Evolutionary conservation across 2,797 vertebrate species (phyloP), one percentile per base, ranked within the genome.

Genomic region (Telmatherina bonti): DNA sequence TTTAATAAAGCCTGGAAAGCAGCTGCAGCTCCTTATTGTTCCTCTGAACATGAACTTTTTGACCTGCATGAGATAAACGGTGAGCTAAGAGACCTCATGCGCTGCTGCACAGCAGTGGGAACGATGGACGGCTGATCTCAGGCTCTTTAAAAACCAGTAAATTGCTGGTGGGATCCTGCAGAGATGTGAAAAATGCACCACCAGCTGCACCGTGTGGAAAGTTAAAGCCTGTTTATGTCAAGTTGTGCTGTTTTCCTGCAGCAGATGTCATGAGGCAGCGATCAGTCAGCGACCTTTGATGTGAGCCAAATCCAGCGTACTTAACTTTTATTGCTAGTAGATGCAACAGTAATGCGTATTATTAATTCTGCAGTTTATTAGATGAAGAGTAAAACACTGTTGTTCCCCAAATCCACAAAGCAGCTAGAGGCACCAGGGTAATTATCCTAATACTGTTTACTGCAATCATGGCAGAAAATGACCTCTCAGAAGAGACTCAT

Each of bases 371-470:
- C 43, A 54, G 51, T 13, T 53, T 65, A 64, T 41, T 18, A 24
- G 53, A 52, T 30, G 38, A 49, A 22, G 56, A 11, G 5, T 30
- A 26, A 29, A 49, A 7, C 29, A 27, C 11, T 6, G 24, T 61
- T 74, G 24, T 29, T 62, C n/a, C 38, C 49, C 67, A n/a, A 55
- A 73, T 70, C 69, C 53, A 60, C 61, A 52, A 71, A 70, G 45
- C 82, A 74, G 75, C 80, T 70, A 0, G 30, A 86, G 56, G 83
- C 73, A 53, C 80, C 59, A 20, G 64, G 78, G 67, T 85, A 83
- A 89, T 89, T 85, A 82, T 87, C 80, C 74, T 72, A 84, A 83
- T 78, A 62, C 62, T 62, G 70, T 81, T 86, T 83, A 76, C 71
- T 71, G 79, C 76, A 70, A 79, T 75, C 76, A 66, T 64, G 61